Conservation (phyloP, 2,797 vertebrate species). For the Dicrostonyx torquatus region DNA sequence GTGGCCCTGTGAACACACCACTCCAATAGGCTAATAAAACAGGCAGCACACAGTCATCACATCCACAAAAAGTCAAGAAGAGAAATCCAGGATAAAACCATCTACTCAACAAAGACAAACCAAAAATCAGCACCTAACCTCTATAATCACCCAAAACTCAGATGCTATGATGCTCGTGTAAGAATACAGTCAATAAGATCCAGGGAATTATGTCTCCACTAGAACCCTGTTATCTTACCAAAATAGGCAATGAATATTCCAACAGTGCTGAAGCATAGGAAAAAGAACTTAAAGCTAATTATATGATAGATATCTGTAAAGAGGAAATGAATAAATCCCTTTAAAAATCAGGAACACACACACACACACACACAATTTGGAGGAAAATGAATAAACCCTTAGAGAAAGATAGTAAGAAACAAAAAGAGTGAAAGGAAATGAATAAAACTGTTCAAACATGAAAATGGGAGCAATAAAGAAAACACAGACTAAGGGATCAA, state of each 20-base stretch:
- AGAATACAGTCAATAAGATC: background rate
- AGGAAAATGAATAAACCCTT: background rate
- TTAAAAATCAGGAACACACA: background rate
- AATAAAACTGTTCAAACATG: background rate
- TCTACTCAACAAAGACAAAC: background rate
- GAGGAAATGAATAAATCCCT: background rate
- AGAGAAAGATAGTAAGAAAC: background rate
- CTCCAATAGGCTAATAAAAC: background rate
- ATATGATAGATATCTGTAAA: background rate
- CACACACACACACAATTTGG: background rate
- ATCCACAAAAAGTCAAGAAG: background rate
- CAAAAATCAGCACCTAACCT: background rate
- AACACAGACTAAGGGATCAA: background rate
- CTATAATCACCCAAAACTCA: background rate
- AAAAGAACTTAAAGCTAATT: background rate
- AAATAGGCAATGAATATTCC: background rate
- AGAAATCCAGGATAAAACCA: background rate
- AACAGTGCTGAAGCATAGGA: background rate
- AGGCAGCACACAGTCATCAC: background rate
- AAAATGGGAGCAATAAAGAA: background rate
- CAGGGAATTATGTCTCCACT: no score
- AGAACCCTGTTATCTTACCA: background rate
- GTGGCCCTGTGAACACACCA: background rate
- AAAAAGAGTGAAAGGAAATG: background rate
- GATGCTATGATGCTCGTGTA: background rate